Base-by-base conservation (phyloP, 64 coral and sea anemone genomes). In the Hydrozoanthus tunicans region DNA sequence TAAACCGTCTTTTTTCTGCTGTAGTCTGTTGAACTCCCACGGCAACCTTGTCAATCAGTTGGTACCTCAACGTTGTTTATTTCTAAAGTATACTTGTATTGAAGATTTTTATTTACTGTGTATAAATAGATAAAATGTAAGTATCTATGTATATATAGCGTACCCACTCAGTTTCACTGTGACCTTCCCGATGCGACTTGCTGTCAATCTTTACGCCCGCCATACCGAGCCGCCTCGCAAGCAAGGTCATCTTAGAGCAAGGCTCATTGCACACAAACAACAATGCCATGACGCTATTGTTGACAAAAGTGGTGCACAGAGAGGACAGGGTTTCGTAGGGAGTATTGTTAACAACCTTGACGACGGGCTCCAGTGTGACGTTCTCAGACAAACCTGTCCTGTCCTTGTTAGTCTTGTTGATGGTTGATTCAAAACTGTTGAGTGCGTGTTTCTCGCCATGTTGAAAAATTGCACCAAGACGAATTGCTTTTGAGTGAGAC, bases 221-320 rank as follows among this genome's bases (percentile, higher is more conserved):
- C 84, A 56, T 43, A 43, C 70, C 84, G 26, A 88, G 84, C 26
- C 58, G 17, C 23, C 68, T 26, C 5, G 68, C 69, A 26, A 88
- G 70, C 17, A 25, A 88, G 12, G 84, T 73, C 84, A 88, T 88
- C 55, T n/a, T 74, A 15, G 67, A 88, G 24, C 84, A 88, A 14
- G 84, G 70, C 3, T 88, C 84, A 7, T 70, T 55, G 24, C 84
- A 88, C 26, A 88, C 84, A 73, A 88, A 88, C 57, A 88, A 11
- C 11, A 88, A 8, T 25, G 55, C 70, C 25, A 74, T 55, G 7
- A 88, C 69, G 13, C 84, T 15, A 6, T 70, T 88, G 54, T 88
- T 74, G 15, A 56, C 54, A 57, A 88, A 88, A 1, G 68, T 72
- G n/a, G 73, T 23, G 24, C 84, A 88, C 3, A 88, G 55, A 12